A percentile compares a stretch with the other conserved stretches of the same genome.
Conservation (phyloP, 1,140 invertebrate species). For the Chelonus insularis region DNA sequence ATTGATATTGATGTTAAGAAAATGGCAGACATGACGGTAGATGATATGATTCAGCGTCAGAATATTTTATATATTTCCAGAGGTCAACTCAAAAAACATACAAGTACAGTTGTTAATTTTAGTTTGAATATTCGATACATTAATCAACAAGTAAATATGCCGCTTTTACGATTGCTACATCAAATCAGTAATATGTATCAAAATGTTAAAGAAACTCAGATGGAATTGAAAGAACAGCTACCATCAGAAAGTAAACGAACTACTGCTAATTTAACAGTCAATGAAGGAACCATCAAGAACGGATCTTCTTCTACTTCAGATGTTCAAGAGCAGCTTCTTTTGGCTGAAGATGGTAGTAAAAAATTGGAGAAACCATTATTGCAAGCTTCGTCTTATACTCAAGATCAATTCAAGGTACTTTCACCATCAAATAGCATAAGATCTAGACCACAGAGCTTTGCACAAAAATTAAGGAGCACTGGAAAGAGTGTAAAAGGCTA, state of each 20-base stretch:
- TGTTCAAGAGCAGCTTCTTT: slow-evolving; percentile 63
- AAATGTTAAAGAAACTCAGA: slow-evolving; percentile 93
- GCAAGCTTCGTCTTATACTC: slow-evolving; percentile 59
- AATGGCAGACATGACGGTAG: slow-evolving; percentile 86
- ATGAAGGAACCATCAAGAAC: slow-evolving; percentile 55
- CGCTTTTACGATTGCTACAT: slow-evolving; percentile 86
- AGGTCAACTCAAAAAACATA: slow-evolving; percentile 86
- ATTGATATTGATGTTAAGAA: slow-evolving; percentile 89
- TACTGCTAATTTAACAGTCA: slow-evolving; percentile 54
- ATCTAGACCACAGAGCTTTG: slow-evolving; percentile 81
- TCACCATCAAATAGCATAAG: slow-evolving; percentile 69
- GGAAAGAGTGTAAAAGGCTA: slow-evolving; percentile 81
- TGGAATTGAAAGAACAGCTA: slow-evolving; percentile 79
- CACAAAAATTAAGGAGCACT: slow-evolving; percentile 80
- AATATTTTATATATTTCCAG: slow-evolving; percentile 84
- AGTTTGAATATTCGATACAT: slow-evolving; percentile 85
- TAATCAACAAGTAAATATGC: slow-evolving; percentile 94
- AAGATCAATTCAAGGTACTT: slow-evolving; percentile 35
- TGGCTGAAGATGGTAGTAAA: slow-evolving; percentile 35
- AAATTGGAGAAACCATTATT: slow-evolving; percentile 59
- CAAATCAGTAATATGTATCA: slow-evolving; percentile 98
- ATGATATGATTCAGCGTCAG: slow-evolving; percentile 77
- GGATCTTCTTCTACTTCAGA: slow-evolving; percentile 68
- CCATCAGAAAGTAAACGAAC: slow-evolving; percentile 55
- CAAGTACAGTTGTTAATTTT: slow-evolving; percentile 85